These are phyloP conservation scores for Poeciliopsis turrubarensis DNA, from an alignment of 2,113 vertebrate species.

Conservation along the genomic window DNA sequence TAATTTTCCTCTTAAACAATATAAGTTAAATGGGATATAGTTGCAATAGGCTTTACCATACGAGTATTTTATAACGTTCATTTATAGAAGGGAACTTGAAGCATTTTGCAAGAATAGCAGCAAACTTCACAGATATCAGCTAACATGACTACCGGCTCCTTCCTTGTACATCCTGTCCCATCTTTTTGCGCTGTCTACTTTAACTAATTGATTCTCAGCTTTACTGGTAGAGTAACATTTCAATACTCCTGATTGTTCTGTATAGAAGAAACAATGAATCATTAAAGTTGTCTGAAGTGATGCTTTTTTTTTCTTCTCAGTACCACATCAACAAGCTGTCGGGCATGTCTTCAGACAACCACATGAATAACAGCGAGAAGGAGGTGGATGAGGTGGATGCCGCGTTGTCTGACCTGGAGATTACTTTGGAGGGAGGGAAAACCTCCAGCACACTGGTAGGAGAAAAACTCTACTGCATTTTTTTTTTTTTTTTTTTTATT, in stretches of 20 bases:
- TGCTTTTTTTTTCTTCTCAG: slow-evolving; percentile 71
- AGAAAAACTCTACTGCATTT: background rate
- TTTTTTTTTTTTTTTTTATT: slow-evolving; percentile 3
- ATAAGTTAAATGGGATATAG: slow-evolving; percentile 9
- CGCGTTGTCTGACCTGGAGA: slow-evolving; percentile 95
- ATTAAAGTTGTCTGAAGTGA: background rate
- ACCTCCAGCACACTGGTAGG: slow-evolving; percentile 93
- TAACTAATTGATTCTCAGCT: background rate
- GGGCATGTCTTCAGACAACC: slow-evolving; percentile 98
- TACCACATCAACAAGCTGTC: slow-evolving; percentile 99
- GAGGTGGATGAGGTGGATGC: slow-evolving; percentile 98
- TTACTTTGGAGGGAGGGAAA: slow-evolving; percentile 97
- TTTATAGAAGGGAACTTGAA: slow-evolving; percentile 42
- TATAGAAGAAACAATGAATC: background rate
- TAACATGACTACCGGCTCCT: slow-evolving; percentile 10
- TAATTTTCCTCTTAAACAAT: slow-evolving; percentile 1
- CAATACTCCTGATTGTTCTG: background rate
- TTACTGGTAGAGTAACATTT: background rate
- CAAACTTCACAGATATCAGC: slow-evolving; percentile 39
- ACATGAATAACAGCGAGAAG: slow-evolving; percentile 99
- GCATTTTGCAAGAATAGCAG: slow-evolving; percentile 24
- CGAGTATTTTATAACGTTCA: slow-evolving; percentile 56
- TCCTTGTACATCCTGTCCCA: background rate
- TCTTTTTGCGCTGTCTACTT: background rate
- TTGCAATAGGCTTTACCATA: slow-evolving; percentile 23